Evolutionary conservation across 2,888 invertebrate species (phyloP).

Genomic region (Eristalis intricaria): DNA sequence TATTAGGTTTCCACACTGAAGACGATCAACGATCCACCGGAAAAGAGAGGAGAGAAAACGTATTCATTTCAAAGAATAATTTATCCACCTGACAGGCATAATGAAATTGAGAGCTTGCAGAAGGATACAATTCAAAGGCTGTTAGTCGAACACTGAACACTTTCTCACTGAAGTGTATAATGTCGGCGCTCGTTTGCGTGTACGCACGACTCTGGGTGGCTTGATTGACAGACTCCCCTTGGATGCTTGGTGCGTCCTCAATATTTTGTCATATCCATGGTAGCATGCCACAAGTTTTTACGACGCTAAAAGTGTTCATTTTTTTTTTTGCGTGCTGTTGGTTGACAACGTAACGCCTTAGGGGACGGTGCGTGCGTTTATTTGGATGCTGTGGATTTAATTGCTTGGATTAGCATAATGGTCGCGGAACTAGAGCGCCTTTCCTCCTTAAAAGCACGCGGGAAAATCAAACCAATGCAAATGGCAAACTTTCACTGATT

Average conservation of each 20-base stretch:
- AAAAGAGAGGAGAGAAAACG: constrained; percentile 6
- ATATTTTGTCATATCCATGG: constrained; percentile 33
- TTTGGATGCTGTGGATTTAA: constrained; percentile 37
- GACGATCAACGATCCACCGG: constrained; percentile 7
- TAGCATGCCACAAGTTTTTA: constrained; percentile 11
- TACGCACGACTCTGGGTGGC: background rate
- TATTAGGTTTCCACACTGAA: constrained; percentile 43
- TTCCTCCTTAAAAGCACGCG: constrained; percentile 6
- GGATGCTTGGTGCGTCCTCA: constrained; percentile 24
- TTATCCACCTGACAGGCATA: background rate
- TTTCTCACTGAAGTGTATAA: background rate
- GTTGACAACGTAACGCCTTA: background rate
- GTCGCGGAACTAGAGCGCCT: constrained; percentile 26
- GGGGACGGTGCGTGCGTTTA: background rate
- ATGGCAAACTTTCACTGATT: constrained; percentile 39
- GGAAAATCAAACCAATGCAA: background rate
- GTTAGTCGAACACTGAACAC: background rate
- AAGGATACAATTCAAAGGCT: background rate
- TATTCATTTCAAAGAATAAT: constrained; percentile 24
- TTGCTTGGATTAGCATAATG: constrained; percentile 54
- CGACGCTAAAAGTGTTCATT: constrained; percentile 10
- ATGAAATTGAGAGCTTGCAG: constrained; percentile 22
- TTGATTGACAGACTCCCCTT: constrained; percentile 36
- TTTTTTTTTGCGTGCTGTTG: background rate
- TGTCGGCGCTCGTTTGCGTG: background rate